phyloP scores from a whole-genome alignment of 2,888 invertebrate species.

The Philopedon plagiatum region DNA sequence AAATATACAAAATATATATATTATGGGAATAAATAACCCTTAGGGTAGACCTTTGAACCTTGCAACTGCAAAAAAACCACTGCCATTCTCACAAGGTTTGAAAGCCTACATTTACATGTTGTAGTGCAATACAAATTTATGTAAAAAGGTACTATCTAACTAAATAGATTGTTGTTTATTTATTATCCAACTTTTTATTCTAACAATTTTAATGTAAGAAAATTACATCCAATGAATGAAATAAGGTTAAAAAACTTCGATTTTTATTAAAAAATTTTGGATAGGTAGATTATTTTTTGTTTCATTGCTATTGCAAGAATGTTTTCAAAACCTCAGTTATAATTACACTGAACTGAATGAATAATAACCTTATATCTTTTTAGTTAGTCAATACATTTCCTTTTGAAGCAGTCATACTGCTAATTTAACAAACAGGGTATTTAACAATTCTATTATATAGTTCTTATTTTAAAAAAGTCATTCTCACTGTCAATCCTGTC shows the following conservation, averaged over 20 bases:
- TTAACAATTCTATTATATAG: constrained; percentile 28
- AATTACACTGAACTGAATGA: background rate
- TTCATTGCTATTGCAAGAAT: too few species aligned
- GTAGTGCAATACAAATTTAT: constrained; percentile 18
- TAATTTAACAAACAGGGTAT: constrained; percentile 17
- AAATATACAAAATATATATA: constrained; percentile 48
- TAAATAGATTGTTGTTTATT: too few species aligned
- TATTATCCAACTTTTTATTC: too few species aligned
- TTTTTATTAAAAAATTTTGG: background rate
- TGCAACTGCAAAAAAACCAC: too few species aligned
- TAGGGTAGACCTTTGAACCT: too few species aligned
- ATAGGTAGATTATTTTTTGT: too few species aligned
- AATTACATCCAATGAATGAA: too few species aligned
- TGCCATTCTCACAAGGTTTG: too few species aligned
- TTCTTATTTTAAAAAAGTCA: constrained; percentile 22
- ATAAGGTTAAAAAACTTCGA: too few species aligned
- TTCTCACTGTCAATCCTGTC: constrained; percentile 22
- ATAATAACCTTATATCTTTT: too few species aligned
- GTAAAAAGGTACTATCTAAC: constrained; percentile 6
- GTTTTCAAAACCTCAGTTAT: background rate
- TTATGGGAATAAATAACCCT: constrained; percentile 42
- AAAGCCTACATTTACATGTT: too few species aligned
- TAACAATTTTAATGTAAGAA: too few species aligned
- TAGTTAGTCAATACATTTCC: constrained; percentile 15
- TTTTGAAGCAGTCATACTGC: constrained; percentile 27